These are phyloP conservation scores for Hydroisotoma schaefferi DNA, from an alignment of 2,888 invertebrate species.

Conservation along the genomic window DNA sequence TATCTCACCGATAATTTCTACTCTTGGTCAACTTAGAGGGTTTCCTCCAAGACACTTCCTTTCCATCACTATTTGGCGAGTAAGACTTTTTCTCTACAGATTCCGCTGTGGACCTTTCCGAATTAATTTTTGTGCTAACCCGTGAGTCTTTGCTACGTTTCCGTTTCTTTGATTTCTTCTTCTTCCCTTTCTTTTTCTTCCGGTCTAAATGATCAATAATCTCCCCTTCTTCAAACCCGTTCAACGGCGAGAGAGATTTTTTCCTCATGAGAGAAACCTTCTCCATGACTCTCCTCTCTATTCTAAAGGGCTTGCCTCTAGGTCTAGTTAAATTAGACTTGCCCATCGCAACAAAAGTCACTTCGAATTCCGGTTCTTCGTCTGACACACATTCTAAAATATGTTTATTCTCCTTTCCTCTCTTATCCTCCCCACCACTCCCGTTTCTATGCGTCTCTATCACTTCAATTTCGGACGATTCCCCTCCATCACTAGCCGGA, in stretches of 20 bases:
- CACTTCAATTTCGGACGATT: background rate
- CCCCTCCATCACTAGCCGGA: background rate
- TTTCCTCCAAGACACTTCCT: conserved; percentile 67
- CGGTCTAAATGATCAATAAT: conserved; percentile 55
- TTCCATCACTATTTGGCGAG: conserved; percentile 30
- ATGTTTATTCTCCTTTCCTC: conserved; percentile 10
- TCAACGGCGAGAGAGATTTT: conserved; percentile 19
- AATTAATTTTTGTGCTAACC: conserved; percentile 15
- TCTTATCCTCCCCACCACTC: background rate
- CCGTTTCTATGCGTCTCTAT: background rate
- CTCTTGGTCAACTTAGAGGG: conserved; percentile 72
- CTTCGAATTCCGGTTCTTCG: conserved; percentile 8
- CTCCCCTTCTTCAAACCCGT: conserved; percentile 59
- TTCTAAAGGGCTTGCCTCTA: conserved; percentile 8
- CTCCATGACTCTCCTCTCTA: conserved; percentile 3
- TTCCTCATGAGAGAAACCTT: background rate
- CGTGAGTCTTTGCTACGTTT: conserved; percentile 56
- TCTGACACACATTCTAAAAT: conserved; percentile 13
- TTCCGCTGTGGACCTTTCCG: conserved; percentile 18
- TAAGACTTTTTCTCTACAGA: conserved; percentile 4
- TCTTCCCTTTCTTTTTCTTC: conserved; percentile 47
- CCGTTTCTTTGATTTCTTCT: conserved; percentile 53
- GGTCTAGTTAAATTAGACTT: conserved; percentile 1
- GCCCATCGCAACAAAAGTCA: conserved; percentile 12
- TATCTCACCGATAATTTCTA: conserved; percentile 60